These are phyloP conservation scores for Neomicropteryx cornuta DNA, from an alignment of 1,140 invertebrate species.

Conservation along the genomic window DNA sequence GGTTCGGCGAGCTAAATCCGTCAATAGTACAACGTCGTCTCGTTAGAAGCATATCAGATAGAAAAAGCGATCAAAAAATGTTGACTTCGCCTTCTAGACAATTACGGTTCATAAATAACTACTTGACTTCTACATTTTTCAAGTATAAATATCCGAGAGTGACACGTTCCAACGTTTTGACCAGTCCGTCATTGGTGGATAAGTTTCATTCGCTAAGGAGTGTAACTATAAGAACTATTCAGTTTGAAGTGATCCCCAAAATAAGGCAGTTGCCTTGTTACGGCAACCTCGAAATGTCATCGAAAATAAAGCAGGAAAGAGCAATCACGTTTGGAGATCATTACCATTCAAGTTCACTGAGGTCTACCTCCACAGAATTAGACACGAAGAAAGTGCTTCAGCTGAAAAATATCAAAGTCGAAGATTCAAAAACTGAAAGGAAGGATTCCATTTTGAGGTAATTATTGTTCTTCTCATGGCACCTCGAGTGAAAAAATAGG, in stretches of 20 bases:
- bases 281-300: slow-evolving; percentile 33
- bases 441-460: too few relatives aligned
- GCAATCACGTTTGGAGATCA: not conserved
- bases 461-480: too few relatives aligned
- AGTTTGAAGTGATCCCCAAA: slow-evolving; percentile 28
- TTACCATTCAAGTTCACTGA: too few relatives aligned
- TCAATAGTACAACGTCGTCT: slow-evolving; percentile 27
- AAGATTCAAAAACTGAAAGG: too few relatives aligned
- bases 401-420: too few relatives aligned
- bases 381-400: too few relatives aligned
- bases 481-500: too few relatives aligned
- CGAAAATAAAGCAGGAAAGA: slow-evolving; percentile 33
- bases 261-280: slow-evolving; percentile 34
- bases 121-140: slow-evolving; percentile 29
- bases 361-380: too few relatives aligned
- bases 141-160: slow-evolving; percentile 36
- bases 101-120: slow-evolving; percentile 30
- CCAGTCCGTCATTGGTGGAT: slow-evolving; percentile 22
- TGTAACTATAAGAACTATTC: slow-evolving; percentile 26
- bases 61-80: slow-evolving; percentile 26
- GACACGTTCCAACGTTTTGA: slow-evolving; percentile 29
- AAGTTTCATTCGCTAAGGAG: slow-evolving; percentile 24
- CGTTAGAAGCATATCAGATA: slow-evolving; percentile 21
- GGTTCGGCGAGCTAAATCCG: slow-evolving; percentile 23
- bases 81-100: slow-evolving; percentile 35